Evolutionary conservation across 1,140 invertebrate genomes (phyloP).

Genomic region (Cataglyphis hispanica): DNA sequence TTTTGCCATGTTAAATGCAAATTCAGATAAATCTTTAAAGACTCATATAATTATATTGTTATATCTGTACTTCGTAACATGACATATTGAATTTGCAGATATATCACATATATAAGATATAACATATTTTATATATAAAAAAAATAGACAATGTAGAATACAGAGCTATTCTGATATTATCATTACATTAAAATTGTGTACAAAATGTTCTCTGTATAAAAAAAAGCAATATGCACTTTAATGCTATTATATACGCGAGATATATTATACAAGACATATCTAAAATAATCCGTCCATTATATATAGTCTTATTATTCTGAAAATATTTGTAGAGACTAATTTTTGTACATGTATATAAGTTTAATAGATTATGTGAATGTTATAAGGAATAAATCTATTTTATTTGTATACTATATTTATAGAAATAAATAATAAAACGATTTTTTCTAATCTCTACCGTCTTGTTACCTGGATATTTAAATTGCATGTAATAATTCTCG

Average conservation of each 20-base stretch:
- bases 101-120: conserved; percentile 3
- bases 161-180: neutral
- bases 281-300: conserved; percentile 44
- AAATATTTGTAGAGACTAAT: conserved; percentile 28
- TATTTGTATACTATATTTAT: neutral
- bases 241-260: neutral
- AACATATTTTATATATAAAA: neutral
- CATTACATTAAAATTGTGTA: neutral
- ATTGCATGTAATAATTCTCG: neutral
- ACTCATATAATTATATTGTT: conserved; percentile 14
- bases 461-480: neutral
- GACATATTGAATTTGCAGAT: neutral
- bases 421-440: conserved; percentile 22
- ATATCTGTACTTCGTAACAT: conserved; percentile 23
- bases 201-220: neutral
- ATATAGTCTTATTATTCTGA: neutral
- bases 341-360: conserved; percentile 33
- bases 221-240: neutral
- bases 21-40: conserved; percentile 8
- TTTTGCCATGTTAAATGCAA: conserved; percentile 4
- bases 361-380: conserved; percentile 4
- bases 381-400: neutral
- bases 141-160: neutral
- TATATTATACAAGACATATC: neutral
- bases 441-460: conserved; percentile 1